Evolutionary conservation across 1,140 invertebrate species (phyloP), one percentile per base, ranked within the genome.

Genomic region (Drosophila rhopaloa): DNA sequence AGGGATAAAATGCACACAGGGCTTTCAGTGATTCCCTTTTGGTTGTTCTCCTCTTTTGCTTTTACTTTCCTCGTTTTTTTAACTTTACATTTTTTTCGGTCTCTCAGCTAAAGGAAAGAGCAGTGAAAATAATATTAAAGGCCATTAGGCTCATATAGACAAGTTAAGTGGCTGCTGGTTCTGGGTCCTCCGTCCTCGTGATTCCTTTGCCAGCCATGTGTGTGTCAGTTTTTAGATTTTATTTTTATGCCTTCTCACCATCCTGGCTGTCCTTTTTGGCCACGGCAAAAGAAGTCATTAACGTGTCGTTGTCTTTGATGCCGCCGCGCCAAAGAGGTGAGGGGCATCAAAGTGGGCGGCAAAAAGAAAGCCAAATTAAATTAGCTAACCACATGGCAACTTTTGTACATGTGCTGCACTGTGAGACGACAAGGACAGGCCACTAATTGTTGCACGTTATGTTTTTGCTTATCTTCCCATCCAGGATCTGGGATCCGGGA

Each of bases 61-160:
- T 32, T 54, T 71, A 40, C 37, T 58, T 58, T 41, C 29, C 29
- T 46, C 6, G 11, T 48, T 50, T 32, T 51, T 29, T 48, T 59
- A 8, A 7, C 8, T 32, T 32, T 1, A 32, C 29, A 7, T 44
- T 63, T 75, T 43, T 74, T 62, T 74, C 24, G 67, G 62, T 77
- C 61, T 67, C 57, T 24, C 38, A 56, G 61, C 56, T 68, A 68
- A 81, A 82, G 72, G 65, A 82, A 78, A 63, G 71, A 85, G 79
- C 78, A 76, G 82, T 83, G 82, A 91, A 81, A 88, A 88, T 81
- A 91, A 91, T 91, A 91, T 85, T 91, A 91, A 85, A 91, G 89
- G 79, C 81, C 89, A 91, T 91, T 91, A 91, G 84, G 89, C 89
- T 85, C 89, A 89, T 89, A 91, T 89, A 91, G 89, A 91, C 89